Conservation (phyloP, 2,888 invertebrate species). For the Rutpela maculata region DNA sequence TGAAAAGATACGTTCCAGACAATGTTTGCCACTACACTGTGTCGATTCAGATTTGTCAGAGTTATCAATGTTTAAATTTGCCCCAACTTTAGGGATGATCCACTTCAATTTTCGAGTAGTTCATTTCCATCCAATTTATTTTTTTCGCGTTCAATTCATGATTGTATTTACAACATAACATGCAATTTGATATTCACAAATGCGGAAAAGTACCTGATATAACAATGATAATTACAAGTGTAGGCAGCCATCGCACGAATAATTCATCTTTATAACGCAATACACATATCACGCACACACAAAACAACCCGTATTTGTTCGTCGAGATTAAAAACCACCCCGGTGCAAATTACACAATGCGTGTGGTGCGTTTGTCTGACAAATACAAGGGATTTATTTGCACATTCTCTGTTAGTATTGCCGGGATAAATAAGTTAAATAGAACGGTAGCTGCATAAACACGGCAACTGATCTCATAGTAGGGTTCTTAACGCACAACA, state of each 20-base stretch:
- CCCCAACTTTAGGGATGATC: too few species aligned
- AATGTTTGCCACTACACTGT: too few species aligned
- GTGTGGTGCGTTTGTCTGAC: slow-evolving; percentile 32
- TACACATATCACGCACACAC: slow-evolving; percentile 40
- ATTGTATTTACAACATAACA: neutral
- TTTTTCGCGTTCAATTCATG: neutral
- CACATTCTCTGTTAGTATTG: slow-evolving; percentile 21
- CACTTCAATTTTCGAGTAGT: too few species aligned
- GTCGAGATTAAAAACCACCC: slow-evolving; percentile 41
- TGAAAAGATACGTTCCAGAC: too few species aligned
- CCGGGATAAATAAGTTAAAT: slow-evolving; percentile 32
- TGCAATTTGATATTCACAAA: neutral
- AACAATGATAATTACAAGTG: slow-evolving; percentile 23
- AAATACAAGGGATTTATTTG: slow-evolving; percentile 40
- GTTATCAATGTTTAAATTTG: too few species aligned
- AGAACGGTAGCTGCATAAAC: slow-evolving; percentile 29
- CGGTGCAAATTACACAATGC: slow-evolving; percentile 46
- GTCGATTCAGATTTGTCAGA: too few species aligned
- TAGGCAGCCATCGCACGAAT: slow-evolving; percentile 20
- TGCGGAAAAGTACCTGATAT: neutral
- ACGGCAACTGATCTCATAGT: slow-evolving; percentile 15
- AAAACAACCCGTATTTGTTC: slow-evolving; percentile 40
- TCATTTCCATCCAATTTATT: neutral
- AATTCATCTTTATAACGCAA: slow-evolving; percentile 40
- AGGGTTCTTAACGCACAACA: slow-evolving; percentile 24